These are phyloP conservation scores for Drosophila kurseongensis DNA, from an alignment of 1,140 invertebrate genomes.

Conservation along the genomic window DNA sequence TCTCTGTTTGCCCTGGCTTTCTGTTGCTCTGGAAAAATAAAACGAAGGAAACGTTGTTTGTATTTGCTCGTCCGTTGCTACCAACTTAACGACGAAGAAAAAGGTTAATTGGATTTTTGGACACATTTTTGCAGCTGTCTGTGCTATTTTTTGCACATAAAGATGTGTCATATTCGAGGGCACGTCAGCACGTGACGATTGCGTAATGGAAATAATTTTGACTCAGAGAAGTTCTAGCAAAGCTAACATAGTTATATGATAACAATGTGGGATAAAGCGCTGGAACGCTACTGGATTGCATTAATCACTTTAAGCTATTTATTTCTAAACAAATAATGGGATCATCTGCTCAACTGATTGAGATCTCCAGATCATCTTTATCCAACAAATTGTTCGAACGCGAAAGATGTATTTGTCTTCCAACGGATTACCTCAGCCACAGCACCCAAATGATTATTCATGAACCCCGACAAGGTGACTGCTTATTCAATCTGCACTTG, in stretches of 20 bases:
- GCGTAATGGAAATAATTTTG: slow-evolving; percentile 17
- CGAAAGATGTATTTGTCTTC: too few relatives aligned
- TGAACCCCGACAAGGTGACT: slow-evolving; percentile 31
- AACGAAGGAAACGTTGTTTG: slow-evolving; percentile 40
- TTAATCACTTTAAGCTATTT: too few relatives aligned
- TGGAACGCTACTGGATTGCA: too few relatives aligned
- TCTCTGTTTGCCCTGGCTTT: slow-evolving; percentile 61
- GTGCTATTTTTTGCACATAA: slow-evolving; percentile 21
- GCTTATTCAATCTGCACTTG: slow-evolving; percentile 64
- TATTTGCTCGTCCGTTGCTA: slow-evolving; percentile 46
- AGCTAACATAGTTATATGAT: too few relatives aligned
- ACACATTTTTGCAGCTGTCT: slow-evolving; percentile 11
- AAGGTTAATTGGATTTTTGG: slow-evolving; percentile 69
- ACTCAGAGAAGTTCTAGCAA: too few relatives aligned
- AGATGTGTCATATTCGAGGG: slow-evolving; percentile 22
- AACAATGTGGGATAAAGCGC: too few relatives aligned
- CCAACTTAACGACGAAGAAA: slow-evolving; percentile 52
- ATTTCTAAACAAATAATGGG: too few relatives aligned
- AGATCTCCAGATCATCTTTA: too few relatives aligned
- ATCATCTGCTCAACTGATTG: too few relatives aligned
- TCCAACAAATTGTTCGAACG: too few relatives aligned
- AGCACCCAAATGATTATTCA: slow-evolving; percentile 15
- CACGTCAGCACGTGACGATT: slow-evolving; percentile 32
- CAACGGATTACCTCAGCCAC: slow-evolving; percentile 4
- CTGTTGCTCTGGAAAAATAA: slow-evolving; percentile 32